Base-by-base conservation (phyloP, 2,888 invertebrate species). In the Hemaris fuciformis region DNA sequence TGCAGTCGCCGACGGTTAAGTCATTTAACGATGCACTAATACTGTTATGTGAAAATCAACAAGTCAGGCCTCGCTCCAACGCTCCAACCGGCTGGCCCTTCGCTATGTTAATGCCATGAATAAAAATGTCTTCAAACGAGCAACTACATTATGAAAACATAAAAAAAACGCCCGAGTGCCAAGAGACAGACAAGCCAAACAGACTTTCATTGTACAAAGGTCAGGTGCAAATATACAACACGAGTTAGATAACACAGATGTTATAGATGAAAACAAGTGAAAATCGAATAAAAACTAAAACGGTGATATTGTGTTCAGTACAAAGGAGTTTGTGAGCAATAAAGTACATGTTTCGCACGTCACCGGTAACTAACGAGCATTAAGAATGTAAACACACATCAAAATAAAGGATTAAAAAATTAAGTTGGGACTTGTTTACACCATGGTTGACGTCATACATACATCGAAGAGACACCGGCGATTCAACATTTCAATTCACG, bases 21-120 rank as follows among this genome's bases (percentile, higher is more conserved):
- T 73, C 75, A 74, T 80, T 88, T 85, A 86, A 80, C 84, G 76
- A 74, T 68, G 69, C 73, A 75, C 78, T 83, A 77, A 79, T 81
- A 79, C 80, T 77, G 84, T 81, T 85, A 80, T 74, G 81, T 66
- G 77, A 81, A 74, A 81, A 81, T 81, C 82, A 79, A 72, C 76
- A 72, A 22, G 62, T 62, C 62, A 62, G 53, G 53, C 8, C 2
- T 18, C n/a, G n/a, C n/a, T n/a, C 31, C 27, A 18, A 7, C 1
- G 31, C 53, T 31, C 31, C 53, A 10, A 2, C 15, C n/a, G 53
- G 18, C 53, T 15, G 18, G 10, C 18, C 5, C 15, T 15, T 10
- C 10, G 31, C 7, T 27, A 53, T 31, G 27, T 53, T 53, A 53
- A 53, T 31, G 27, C 27, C 18, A 31, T 18, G 10, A 53, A 31